A percentile compares a stretch with the other conserved stretches of the same genome.
These are phyloP conservation scores for Drosophila subobscura DNA, from an alignment of 1,140 invertebrate species.

Conservation along the genomic window DNA sequence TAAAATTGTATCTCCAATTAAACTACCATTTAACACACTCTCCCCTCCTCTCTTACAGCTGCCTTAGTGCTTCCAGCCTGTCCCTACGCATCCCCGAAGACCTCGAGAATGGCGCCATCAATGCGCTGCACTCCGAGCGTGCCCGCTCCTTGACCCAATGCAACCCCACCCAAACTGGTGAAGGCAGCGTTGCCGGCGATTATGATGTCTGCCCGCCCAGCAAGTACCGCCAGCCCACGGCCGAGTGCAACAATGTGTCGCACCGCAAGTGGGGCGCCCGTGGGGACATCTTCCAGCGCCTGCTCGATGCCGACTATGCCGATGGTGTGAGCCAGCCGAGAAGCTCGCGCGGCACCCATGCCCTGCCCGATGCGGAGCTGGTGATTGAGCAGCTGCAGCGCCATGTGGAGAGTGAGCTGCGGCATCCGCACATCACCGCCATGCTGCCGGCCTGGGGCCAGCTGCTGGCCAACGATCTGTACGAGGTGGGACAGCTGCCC, in stretches of 20 bases:
- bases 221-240: conserved; percentile 92
- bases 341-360: conserved; percentile 84
- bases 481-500: conserved; percentile 85
- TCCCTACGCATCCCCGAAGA: conserved; percentile 75
- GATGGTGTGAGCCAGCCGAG: conserved; percentile 90
- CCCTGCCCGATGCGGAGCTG: conserved; percentile 85
- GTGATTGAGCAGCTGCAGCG: conserved; percentile 71
- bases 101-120: conserved; percentile 67
- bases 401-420: conserved; percentile 72
- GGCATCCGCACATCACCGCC: conserved; percentile 90
- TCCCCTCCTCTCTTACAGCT: conserved; percentile 37
- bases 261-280: conserved; percentile 94
- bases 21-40: no score
- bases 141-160: conserved; percentile 67
- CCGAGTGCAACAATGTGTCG: conserved; percentile 97
- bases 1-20: no score
- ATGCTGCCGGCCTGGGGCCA: conserved; percentile 92
- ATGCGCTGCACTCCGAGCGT: conserved; percentile 67
- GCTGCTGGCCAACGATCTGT: conserved; percentile 90
- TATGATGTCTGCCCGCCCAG: conserved; percentile 87
- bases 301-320: conserved; percentile 91
- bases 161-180: conserved; percentile 11
- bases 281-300: conserved; percentile 91
- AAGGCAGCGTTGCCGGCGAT: conserved; percentile 49
- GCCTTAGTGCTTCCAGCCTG: conserved; percentile 57